Evolutionary conservation across 1,140 invertebrate genomes (phyloP), one percentile per base, ranked within the genome.

Genomic region (Oreohelix idahoensis): DNA sequence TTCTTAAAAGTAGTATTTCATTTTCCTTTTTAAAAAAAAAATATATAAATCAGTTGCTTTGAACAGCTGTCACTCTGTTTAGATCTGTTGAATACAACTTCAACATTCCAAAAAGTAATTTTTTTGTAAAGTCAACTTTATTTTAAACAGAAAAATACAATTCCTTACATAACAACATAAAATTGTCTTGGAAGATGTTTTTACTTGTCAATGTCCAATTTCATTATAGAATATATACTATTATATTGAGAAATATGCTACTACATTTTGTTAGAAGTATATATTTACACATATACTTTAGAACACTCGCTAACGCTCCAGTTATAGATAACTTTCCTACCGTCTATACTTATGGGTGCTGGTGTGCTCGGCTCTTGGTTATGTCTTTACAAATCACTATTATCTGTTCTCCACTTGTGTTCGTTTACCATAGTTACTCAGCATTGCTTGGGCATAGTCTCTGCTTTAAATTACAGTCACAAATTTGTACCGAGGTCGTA

Each of bases 361-460:
- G 79, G 79, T 71, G 79, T 81, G 66, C 29, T 81, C 45, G 79
- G 79, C 79, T 81, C 63, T 70, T 71, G 39, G 79, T 81, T 71
- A 53, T 76, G 45, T 53, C 74, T 1, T 51, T 29, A 51, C 45
- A 76, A n/a, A 45, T 76, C 53, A 51, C 42, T 35, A 23, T 73
- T 73, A 73, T 42, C n/a, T 26, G 26, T 73, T 73, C 36, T 73
- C 39, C 36, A 73, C n/a, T 29, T 73, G 36, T 49, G 26, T 29
- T 51, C 36, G 74, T 76, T 76, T 51, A 29, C 32, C 20, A 49
- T 51, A 76, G 42, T 76, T 49, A 49, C 42, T 51, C 26, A 10
- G 39, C 74, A 51, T 51, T 45, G 74, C 74, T 76, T 76, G n/a
- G 45, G 29, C 42, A 35, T 76, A 42, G 17, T 45, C 42, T 32